phyloP scores from a whole-genome alignment of 2,888 invertebrate genomes.

The Chaetogeoica ovagalla region DNA sequence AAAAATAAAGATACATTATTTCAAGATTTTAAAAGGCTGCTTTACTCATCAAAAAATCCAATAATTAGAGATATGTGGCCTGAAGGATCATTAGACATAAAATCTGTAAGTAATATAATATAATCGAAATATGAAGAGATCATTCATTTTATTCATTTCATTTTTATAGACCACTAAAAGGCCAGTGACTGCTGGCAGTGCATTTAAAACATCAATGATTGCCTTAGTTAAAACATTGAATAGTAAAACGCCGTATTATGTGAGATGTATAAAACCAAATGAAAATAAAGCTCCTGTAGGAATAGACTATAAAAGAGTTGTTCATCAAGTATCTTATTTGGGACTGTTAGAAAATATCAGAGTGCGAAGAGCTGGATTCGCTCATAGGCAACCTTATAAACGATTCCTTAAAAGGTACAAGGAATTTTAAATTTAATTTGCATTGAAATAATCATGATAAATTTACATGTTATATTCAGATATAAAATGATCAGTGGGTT shows the following conservation, averaged over 20 bases:
- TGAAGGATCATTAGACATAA: conserved; percentile 88
- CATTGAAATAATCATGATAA: neutral
- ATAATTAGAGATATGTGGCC: conserved; percentile 92
- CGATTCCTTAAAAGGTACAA: conserved; percentile 79
- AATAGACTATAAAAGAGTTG: conserved; percentile 81
- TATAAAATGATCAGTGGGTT: conserved; percentile 96
- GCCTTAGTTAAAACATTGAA: conserved; percentile 84
- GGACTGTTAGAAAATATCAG: conserved; percentile 94
- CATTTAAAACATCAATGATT: conserved; percentile 94
- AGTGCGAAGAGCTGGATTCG: conserved; percentile 94
- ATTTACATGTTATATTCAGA: conserved; percentile 60
- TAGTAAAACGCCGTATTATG: conserved; percentile 94
- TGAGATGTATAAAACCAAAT: conserved; percentile 96
- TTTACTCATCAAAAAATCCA: conserved; percentile 74
- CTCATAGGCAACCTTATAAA: conserved; percentile 91
- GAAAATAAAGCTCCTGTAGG: conserved; percentile 84
- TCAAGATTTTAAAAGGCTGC: conserved; percentile 92
- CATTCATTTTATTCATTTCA: conserved; percentile 31
- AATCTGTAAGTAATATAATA: conserved; percentile 65
- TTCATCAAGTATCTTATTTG: conserved; percentile 79
- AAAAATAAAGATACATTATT: conserved; percentile 96
- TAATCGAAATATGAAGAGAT: neutral
- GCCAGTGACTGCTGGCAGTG: conserved; percentile 88
- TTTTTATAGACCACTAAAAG: conserved; percentile 82
- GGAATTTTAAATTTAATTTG: neutral